These are phyloP conservation scores for Catharus bicknelli DNA, from an alignment of 2,113 vertebrate species.

Conservation along the genomic window DNA sequence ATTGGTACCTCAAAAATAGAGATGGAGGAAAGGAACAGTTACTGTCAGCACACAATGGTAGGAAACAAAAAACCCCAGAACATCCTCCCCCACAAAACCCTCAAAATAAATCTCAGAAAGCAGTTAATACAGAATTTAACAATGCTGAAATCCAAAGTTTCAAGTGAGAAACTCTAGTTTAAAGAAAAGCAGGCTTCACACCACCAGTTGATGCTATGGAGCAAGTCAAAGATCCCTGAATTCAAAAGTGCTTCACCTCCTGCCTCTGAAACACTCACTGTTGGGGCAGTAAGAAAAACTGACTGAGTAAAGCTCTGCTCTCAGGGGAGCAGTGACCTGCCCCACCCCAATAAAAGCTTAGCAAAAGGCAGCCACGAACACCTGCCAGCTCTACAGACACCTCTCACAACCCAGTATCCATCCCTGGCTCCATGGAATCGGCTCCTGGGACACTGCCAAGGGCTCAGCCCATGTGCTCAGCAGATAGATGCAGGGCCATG, in stretches of 20 bases:
- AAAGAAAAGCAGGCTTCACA: not conserved
- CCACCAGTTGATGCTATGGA: accelerated
- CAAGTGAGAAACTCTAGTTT: not conserved
- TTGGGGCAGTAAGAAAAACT: not conserved
- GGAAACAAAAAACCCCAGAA: not conserved
- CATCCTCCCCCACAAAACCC: not conserved
- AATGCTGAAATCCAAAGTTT: not conserved
- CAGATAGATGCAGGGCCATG: not conserved
- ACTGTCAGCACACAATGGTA: not conserved
- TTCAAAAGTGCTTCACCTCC: not conserved
- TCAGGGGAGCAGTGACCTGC: not conserved
- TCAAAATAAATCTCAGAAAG: not conserved
- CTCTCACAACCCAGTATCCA: accelerated
- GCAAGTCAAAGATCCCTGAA: not conserved
- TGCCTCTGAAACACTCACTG: not conserved
- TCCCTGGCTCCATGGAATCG: not conserved
- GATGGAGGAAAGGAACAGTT: not conserved
- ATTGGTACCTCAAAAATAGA: not conserved
- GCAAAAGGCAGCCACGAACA: not conserved
- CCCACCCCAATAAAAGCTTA: not conserved
- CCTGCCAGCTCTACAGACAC: not conserved
- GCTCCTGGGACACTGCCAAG: not conserved
- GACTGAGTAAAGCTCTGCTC: not conserved
- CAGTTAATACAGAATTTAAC: not conserved
- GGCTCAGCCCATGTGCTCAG: not conserved